These are phyloP conservation scores for Malaclemys terrapin DNA, from an alignment of 2,113 vertebrate species.

Conservation along the genomic window DNA sequence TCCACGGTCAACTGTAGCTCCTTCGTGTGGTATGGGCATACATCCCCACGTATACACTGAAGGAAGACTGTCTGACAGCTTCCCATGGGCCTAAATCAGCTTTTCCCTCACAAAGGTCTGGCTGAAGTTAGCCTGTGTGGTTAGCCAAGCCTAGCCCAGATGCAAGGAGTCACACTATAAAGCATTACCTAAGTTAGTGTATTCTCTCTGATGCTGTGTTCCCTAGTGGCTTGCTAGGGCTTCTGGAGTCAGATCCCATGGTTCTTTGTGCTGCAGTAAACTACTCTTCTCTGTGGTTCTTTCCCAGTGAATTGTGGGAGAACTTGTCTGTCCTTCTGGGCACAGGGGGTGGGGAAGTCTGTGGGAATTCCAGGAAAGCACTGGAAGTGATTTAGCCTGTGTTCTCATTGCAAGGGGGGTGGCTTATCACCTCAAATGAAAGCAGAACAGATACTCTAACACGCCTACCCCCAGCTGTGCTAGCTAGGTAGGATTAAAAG, in stretches of 20 bases:
- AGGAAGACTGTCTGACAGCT: too few species aligned
- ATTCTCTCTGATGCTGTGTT: neutral
- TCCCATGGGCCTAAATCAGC: too few species aligned
- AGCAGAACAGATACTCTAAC: neutral
- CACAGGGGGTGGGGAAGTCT: neutral
- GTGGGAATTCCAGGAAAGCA: neutral
- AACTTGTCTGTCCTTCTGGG: neutral
- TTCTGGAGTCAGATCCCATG: neutral
- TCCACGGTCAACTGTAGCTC: too few species aligned
- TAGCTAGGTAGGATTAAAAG: too few species aligned
- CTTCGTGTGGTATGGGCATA: too few species aligned
- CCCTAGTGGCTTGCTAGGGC: fast-evolving
- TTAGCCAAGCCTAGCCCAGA: too few species aligned
- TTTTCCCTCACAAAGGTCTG: too few species aligned
- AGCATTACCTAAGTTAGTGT: too few species aligned
- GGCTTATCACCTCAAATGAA: neutral
- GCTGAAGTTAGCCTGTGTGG: too few species aligned
- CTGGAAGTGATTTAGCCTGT: neutral
- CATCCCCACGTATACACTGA: too few species aligned
- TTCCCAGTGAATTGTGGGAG: neutral
- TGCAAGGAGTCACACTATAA: too few species aligned
- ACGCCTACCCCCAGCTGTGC: too few species aligned
- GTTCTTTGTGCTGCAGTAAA: neutral
- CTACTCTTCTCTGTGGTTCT: neutral
- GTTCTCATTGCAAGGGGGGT: neutral